Evolutionary conservation across 1,140 invertebrate species (phyloP).

Genomic region (Pseudachorutes palmiensis): DNA sequence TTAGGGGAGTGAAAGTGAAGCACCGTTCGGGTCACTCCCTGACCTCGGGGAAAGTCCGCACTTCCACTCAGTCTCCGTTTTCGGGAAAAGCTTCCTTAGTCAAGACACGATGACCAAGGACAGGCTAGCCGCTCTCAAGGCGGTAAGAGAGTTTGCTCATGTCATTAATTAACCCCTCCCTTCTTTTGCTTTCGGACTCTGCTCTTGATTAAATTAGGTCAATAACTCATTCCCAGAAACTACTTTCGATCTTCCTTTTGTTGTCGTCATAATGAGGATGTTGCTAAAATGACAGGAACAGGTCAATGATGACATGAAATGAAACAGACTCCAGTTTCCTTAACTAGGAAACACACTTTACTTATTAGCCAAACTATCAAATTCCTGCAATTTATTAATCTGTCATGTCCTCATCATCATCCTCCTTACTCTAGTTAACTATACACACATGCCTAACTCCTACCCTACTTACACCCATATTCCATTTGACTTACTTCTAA

Average conservation of each 20-base stretch:
- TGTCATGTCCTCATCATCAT: background rate
- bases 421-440: background rate
- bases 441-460: background rate
- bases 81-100: constrained; percentile 7
- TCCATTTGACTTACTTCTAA: background rate
- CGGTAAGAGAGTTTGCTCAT: constrained; percentile 50
- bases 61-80: background rate
- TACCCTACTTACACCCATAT: background rate
- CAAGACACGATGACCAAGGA: constrained; percentile 90
- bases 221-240: background rate
- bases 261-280: background rate
- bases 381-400: background rate
- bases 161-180: no score
- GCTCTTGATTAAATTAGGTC: background rate
- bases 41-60: background rate
- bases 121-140: constrained; percentile 91
- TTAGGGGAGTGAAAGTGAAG: background rate
- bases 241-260: background rate
- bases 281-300: background rate
- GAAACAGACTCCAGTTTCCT: no score
- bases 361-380: background rate
- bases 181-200: background rate
- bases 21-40: no score
- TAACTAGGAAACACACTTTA: no score
- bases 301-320: background rate